phyloP scores from a whole-genome alignment of 2,113 vertebrate species.

The Sturnira hondurensis region DNA sequence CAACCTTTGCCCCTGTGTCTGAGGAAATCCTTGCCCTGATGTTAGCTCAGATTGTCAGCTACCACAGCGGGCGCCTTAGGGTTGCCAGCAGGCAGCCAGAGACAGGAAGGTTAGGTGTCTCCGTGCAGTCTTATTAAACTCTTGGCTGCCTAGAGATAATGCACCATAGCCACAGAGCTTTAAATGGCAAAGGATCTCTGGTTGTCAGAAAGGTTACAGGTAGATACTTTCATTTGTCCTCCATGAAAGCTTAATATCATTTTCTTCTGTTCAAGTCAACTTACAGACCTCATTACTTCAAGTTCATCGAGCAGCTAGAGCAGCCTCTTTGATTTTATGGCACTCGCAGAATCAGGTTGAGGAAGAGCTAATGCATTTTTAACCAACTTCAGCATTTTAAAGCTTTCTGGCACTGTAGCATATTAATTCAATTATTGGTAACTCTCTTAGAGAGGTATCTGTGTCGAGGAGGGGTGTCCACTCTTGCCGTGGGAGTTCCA shows the following conservation, averaged over 20 bases:
- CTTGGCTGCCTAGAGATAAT: constrained; percentile 22
- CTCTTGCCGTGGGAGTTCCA: neutral
- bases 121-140: constrained; percentile 47
- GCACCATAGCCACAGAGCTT: neutral
- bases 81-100: constrained; percentile 4
- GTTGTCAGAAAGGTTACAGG: constrained; percentile 47
- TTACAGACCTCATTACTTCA: constrained; percentile 62
- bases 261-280: constrained; percentile 60
- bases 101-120: constrained; percentile 38
- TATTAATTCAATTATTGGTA: neutral
- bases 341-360: neutral
- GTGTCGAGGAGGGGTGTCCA: neutral
- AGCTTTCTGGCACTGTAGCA: neutral
- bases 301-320: neutral
- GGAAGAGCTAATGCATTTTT: constrained; percentile 51
- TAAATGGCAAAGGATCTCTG: constrained; percentile 52
- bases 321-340: constrained; percentile 29
- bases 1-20: neutral
- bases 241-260: constrained; percentile 59
- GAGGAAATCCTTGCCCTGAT: neutral
- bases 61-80: neutral
- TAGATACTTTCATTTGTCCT: constrained; percentile 59
- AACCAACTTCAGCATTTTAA: constrained; percentile 31
- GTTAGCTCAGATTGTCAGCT: constrained; percentile 49
- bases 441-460: neutral